These are phyloP conservation scores for Rattus rattus DNA, from an alignment of 2,113 vertebrate species.

Conservation along the genomic window DNA sequence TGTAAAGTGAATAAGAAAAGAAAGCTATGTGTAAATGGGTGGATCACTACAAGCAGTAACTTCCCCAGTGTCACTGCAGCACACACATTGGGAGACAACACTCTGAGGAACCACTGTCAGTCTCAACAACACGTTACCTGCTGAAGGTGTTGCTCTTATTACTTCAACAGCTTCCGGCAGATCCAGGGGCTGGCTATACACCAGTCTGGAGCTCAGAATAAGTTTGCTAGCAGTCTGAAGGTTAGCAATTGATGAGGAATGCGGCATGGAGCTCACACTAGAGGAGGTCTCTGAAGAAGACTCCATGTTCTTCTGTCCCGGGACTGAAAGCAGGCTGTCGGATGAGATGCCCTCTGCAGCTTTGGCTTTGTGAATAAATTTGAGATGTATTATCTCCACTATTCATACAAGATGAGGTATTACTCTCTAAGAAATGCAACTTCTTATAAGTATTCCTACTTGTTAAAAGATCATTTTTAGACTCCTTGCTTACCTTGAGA, in stretches of 20 bases:
- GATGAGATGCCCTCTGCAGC: constrained; percentile 83
- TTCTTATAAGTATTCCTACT: constrained; percentile 41
- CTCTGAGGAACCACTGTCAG: background rate
- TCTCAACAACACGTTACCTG: constrained; percentile 87
- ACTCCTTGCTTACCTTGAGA: constrained; percentile 29
- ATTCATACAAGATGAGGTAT: background rate
- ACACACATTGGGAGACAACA: constrained; percentile 9
- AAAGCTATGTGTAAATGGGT: constrained; percentile 43
- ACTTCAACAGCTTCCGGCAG: constrained; percentile 95
- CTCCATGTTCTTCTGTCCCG: constrained; percentile 87
- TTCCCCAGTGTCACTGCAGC: background rate
- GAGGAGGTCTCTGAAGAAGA: constrained; percentile 94
- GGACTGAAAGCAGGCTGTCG: constrained; percentile 92
- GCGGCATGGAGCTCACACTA: constrained; percentile 90
- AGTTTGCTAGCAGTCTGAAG: constrained; percentile 98
- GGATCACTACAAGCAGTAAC: background rate
- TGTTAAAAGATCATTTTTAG: constrained; percentile 46
- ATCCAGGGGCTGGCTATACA: constrained; percentile 94
- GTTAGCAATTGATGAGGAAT: constrained; percentile 96
- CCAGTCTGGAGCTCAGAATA: constrained; percentile 96
- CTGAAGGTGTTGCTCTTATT: constrained; percentile 96
- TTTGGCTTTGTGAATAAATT: constrained; percentile 82
- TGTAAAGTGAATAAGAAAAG: background rate
- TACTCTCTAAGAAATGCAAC: constrained; percentile 3
- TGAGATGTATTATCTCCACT: constrained; percentile 50